Base-by-base conservation (phyloP, 1,140 invertebrate species). In the Homarus americanus region DNA sequence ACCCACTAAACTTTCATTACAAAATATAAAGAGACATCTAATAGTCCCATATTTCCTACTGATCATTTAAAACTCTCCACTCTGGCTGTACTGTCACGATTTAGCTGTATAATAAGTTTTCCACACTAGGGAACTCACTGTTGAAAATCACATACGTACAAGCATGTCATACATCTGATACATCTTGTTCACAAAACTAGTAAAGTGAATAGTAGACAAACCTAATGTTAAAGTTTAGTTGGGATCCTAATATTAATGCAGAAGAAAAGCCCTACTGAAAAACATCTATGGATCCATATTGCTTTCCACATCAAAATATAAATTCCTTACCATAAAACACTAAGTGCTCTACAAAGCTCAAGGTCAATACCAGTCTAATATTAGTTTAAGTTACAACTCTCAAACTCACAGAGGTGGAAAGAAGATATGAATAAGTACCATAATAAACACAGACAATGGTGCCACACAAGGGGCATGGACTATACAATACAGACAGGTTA, bases 231-330 rank as follows among this genome's bases (percentile, higher is more conserved):
- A 7, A 20, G 20, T 85, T 85, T 78, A 58, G 28, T 87, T 58
- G 41, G 53, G 44, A 38, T 75, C 36, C 24, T 49, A 78, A 76
- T 41, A 87, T 63, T 87, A 63, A 69, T 88, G 66, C 44, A 40
- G 58, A 66, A 88, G 79, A 73, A 15, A 88, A 82, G 41, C 63
- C 38, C 73, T 88, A 88, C 20, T 73, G 34, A 88, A 73, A 82
- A 69, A 76, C 63, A 88, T 73, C 76, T 88, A 82, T 20, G 32
- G 79, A 79, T 88, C 66, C 44, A 88, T 88, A 88, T 88, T 88
- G 87, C 87, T 82, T 88, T 69, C 53, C 44, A 75, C 32, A 40
- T 75, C 15, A n/a, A 75, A 75, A 82, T n/a, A 40, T n/a, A 73
- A 44, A 73, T 84, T 73, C 82, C 40, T 28, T 73, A 58, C n/a